A percentile compares a stretch with the other conserved stretches of the same genome.
phyloP scores from a whole-genome alignment of 2,113 vertebrate genomes.

The Apaloderma vittatum region DNA sequence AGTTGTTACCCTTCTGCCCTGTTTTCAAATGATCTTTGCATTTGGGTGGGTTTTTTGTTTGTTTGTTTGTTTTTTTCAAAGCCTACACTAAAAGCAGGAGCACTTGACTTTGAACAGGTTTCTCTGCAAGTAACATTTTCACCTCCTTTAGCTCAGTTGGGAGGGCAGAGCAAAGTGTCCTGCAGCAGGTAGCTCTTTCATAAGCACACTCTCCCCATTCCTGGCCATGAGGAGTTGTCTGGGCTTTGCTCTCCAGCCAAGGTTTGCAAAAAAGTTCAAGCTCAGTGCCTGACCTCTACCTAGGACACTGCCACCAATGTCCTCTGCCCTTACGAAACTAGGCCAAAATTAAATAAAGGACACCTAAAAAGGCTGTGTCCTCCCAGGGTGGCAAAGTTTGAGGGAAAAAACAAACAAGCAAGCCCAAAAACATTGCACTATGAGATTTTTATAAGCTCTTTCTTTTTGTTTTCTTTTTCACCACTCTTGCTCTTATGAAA shows the following conservation, averaged over 20 bases:
- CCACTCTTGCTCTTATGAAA: background rate
- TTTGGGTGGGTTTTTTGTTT: background rate
- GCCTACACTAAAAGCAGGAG: background rate
- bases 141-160: background rate
- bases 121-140: background rate
- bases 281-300: background rate
- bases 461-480: background rate
- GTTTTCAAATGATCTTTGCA: background rate
- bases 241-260: background rate
- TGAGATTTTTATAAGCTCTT: background rate
- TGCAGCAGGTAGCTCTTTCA: background rate
- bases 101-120: background rate
- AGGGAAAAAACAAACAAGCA: background rate
- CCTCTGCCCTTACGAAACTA: background rate
- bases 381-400: background rate
- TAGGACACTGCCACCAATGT: background rate
- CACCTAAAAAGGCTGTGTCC: background rate
- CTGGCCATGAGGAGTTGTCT: background rate
- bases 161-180: background rate
- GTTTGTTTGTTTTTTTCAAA: background rate
- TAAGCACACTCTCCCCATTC: background rate
- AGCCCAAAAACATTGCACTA: background rate
- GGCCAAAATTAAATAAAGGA: background rate
- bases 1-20: background rate
- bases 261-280: background rate